Conservation (phyloP, 2,797 vertebrate species). For the Sebastes paucispinis region DNA sequence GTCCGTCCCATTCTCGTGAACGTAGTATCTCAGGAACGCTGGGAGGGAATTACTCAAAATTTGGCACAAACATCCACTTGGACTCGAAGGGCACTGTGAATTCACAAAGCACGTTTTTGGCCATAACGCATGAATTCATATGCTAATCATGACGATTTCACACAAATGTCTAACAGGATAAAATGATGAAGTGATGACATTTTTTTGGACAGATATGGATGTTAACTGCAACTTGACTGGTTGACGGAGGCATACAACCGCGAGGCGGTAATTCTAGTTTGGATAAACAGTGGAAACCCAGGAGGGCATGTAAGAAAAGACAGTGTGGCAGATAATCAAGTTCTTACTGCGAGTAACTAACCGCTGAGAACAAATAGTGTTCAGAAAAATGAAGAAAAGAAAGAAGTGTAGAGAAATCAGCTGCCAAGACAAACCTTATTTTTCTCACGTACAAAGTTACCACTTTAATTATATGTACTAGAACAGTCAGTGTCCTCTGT, state of each 20-base stretch:
- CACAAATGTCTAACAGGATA: not conserved
- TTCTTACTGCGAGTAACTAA: conserved; percentile 3
- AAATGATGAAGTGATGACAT: not conserved
- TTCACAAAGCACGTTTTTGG: too few species aligned
- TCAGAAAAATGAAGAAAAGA: not conserved
- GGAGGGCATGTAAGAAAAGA: conserved; percentile 1
- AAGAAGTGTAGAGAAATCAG: not conserved
- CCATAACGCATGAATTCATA: too few species aligned
- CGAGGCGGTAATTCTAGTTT: too few species aligned
- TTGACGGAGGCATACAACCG: too few species aligned
- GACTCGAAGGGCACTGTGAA: not conserved
- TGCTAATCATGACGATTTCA: too few species aligned
- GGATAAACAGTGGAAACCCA: not conserved
- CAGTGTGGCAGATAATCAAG: not conserved
- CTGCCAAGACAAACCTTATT: not conserved
- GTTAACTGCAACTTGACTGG: not conserved
- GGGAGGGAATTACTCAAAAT: not conserved
- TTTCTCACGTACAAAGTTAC: not conserved
- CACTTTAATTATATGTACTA: not conserved
- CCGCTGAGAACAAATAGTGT: not conserved
- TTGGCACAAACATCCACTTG: not conserved
- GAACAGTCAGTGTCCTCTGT: not conserved
- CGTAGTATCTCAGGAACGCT: not conserved
- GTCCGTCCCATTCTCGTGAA: not conserved
- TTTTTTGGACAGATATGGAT: not conserved